These are phyloP conservation scores for Zaprionus ghesquierei DNA, from an alignment of 1,140 invertebrate species.

Conservation along the genomic window DNA sequence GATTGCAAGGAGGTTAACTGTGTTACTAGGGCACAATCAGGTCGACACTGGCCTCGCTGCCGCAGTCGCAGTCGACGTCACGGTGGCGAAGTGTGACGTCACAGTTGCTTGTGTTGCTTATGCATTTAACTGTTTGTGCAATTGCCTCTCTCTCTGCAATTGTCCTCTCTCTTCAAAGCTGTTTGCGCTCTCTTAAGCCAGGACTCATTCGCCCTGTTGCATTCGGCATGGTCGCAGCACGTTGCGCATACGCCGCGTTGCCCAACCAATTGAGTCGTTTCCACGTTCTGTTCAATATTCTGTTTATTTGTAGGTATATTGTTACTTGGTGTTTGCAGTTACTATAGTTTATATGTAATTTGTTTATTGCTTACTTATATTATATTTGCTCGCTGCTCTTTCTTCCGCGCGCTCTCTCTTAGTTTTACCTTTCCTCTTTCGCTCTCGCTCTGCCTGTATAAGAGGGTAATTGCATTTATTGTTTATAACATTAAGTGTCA, in stretches of 20 bases:
- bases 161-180: conserved; percentile 15
- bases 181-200: conserved; percentile 36
- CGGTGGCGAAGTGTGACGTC: conserved; percentile 54
- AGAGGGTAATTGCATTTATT: conserved; percentile 43
- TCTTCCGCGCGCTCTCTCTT: background rate
- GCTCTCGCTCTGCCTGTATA: conserved; percentile 18
- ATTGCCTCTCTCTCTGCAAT: conserved; percentile 9
- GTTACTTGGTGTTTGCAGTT: conserved; percentile 46
- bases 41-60: background rate
- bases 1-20: conserved; percentile 18
- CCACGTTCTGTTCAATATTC: no score
- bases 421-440: conserved; percentile 2
- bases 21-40: conserved; percentile 53
- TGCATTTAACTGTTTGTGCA: conserved; percentile 52
- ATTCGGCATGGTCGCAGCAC: conserved; percentile 8
- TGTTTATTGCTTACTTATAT: conserved; percentile 64
- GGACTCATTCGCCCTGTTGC: conserved; percentile 60
- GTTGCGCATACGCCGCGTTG: conserved; percentile 45
- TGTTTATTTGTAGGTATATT: conserved; percentile 56
- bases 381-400: background rate
- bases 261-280: conserved; percentile 12
- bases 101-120: conserved; percentile 36
- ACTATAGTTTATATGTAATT: conserved; percentile 54
- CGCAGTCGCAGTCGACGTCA: conserved; percentile 50
- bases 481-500: conserved; percentile 33